These are phyloP conservation scores for Sebastes glaucus DNA, from an alignment of 2,797 vertebrate genomes.

Conservation along the genomic window DNA sequence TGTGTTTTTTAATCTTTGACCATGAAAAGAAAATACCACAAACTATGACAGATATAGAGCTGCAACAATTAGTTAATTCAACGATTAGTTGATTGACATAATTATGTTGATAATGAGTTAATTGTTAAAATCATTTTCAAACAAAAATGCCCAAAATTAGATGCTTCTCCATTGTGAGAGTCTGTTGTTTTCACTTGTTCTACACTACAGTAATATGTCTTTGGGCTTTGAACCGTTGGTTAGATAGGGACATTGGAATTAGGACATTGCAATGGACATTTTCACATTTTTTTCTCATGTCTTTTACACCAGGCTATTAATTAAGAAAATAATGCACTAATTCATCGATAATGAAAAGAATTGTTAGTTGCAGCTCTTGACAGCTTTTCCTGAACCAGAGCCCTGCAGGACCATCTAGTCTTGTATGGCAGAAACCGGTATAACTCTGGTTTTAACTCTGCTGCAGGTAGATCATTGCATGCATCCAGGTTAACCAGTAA, in stretches of 20 bases:
- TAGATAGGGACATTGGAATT: too few species aligned
- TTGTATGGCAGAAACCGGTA: not conserved
- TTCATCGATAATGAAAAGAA: not conserved
- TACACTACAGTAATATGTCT: not conserved
- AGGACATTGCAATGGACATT: not conserved
- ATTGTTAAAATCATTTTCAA: not conserved
- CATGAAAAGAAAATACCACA: not conserved
- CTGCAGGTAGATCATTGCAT: not conserved
- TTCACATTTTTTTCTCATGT: not conserved
- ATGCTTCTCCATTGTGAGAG: not conserved
- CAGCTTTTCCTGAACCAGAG: not conserved
- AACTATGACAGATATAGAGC: not conserved
- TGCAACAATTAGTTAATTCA: too few species aligned
- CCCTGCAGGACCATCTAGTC: not conserved
- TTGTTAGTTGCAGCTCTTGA: not conserved
- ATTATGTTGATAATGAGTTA: too few species aligned
- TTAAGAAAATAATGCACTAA: not conserved
- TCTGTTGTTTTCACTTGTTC: not conserved
- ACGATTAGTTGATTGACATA: too few species aligned
- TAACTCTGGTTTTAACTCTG: not conserved
- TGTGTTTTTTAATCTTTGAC: not conserved
- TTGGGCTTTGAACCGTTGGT: not conserved
- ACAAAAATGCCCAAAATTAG: not conserved
- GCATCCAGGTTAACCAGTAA: slow-evolving; percentile 39
- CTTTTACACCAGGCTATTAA: not conserved